These are phyloP conservation scores for Cecropterus lyciades DNA, from an alignment of 1,140 invertebrate genomes.

Conservation along the genomic window DNA sequence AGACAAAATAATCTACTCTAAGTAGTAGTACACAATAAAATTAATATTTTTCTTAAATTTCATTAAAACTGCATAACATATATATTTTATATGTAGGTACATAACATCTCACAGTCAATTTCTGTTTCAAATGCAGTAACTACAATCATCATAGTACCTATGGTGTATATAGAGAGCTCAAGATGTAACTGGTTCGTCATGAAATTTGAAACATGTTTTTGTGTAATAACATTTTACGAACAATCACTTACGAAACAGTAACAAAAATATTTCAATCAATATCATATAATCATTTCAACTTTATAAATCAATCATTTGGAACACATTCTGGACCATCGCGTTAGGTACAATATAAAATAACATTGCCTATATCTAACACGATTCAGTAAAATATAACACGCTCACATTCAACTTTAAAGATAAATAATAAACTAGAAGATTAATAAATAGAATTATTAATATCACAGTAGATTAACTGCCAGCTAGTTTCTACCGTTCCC, in stretches of 20 bases:
- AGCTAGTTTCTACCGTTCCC: conserved; percentile 56
- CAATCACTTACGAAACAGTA: conserved; percentile 49
- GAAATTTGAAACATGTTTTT: conserved; percentile 24
- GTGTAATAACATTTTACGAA: conserved; percentile 32
- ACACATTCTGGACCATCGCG: conserved; percentile 73
- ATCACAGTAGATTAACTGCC: conserved; percentile 82
- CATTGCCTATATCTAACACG: conserved; percentile 65
- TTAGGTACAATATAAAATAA: conserved; percentile 75
- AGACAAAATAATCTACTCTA: conserved; percentile 54
- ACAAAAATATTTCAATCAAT: conserved; percentile 56
- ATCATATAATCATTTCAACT: conserved; percentile 60
- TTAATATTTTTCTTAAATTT: conserved; percentile 47
- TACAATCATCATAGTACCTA: conserved; percentile 38
- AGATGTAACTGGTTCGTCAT: conserved; percentile 40
- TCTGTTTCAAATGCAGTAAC: conserved; percentile 57
- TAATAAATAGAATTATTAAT: conserved; percentile 81
- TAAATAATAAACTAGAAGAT: conserved; percentile 77
- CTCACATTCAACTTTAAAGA: conserved; percentile 65
- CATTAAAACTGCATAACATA: conserved; percentile 47
- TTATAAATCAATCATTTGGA: conserved; percentile 74
- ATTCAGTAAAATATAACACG: conserved; percentile 71
- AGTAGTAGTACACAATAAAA: conserved; percentile 39
- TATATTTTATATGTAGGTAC: conserved; percentile 51
- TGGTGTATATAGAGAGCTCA: conserved; percentile 64
- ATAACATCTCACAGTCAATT: conserved; percentile 53